Conservation (phyloP, 2,888 invertebrate genomes). For the Lordiphosa fenestrarum region DNA sequence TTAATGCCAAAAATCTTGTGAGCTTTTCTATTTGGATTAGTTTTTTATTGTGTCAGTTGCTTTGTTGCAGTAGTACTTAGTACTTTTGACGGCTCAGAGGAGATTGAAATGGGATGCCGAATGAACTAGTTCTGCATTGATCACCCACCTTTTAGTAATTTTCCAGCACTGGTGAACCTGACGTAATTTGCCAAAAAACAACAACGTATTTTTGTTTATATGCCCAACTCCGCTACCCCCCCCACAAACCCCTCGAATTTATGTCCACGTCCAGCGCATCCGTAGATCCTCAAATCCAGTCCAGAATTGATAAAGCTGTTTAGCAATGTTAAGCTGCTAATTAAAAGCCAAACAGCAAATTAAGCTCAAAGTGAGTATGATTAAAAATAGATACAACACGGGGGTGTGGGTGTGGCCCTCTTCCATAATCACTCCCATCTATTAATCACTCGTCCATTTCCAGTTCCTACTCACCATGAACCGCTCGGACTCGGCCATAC, state of each 20-base stretch:
- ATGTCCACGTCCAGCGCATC: slow-evolving; percentile 15
- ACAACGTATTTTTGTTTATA: slow-evolving; percentile 52
- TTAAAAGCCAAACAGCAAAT: slow-evolving; percentile 13
- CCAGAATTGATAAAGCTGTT: not conserved
- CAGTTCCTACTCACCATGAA: slow-evolving; percentile 66
- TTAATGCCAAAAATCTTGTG: too few relatives aligned
- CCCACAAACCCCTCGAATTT: not conserved
- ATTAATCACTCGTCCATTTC: slow-evolving; percentile 7
- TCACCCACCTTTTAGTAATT: too few relatives aligned
- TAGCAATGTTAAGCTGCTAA: slow-evolving; percentile 21
- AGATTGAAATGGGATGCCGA: too few relatives aligned
- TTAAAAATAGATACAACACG: slow-evolving; percentile 10
- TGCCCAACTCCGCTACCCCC: slow-evolving; percentile 21
- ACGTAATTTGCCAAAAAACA: slow-evolving; percentile 58
- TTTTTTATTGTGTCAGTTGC: too few relatives aligned
- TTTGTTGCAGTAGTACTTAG: too few relatives aligned
- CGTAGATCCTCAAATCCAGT: slow-evolving; percentile 1
- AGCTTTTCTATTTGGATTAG: too few relatives aligned
- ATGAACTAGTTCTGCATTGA: too few relatives aligned
- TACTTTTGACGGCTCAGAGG: too few relatives aligned
- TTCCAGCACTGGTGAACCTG: slow-evolving; percentile 38
- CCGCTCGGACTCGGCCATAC: slow-evolving; percentile 68
- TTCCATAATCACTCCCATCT: too few relatives aligned
- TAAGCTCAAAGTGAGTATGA: slow-evolving; percentile 15
- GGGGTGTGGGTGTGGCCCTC: slow-evolving; percentile 7